phyloP scores from a whole-genome alignment of 2,113 vertebrate genomes.

The Triplophysa rosa region DNA sequence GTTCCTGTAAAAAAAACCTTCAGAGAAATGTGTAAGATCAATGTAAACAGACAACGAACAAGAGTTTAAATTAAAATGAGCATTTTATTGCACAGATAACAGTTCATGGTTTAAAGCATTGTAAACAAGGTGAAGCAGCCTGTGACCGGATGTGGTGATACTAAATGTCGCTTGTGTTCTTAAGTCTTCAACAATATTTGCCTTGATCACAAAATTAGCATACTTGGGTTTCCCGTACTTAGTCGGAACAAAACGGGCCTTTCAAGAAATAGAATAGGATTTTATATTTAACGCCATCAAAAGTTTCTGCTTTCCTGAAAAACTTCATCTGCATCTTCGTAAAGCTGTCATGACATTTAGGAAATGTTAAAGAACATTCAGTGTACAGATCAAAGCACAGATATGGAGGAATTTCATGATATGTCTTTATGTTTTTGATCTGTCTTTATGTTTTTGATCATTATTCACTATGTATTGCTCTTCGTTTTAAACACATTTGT shows the following conservation, averaged over 20 bases:
- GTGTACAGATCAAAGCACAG: background rate
- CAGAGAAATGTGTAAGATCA: no score
- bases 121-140: conserved; percentile 71
- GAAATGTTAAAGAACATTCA: background rate
- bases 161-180: background rate
- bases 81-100: conserved; percentile 71
- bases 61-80: background rate
- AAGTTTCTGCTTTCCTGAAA: background rate
- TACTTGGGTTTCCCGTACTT: background rate
- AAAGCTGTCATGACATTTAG: background rate
- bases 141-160: conserved; percentile 43
- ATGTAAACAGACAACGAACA: background rate
- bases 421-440: no score
- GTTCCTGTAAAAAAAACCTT: no score
- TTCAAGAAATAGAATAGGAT: background rate
- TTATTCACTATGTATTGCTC: no score
- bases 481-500: no score
- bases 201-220: background rate
- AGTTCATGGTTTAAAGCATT: conserved; percentile 67
- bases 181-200: conserved; percentile 8
- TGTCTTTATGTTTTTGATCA: no score
- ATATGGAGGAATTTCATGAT: no score
- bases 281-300: background rate
- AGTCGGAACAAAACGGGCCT: background rate
- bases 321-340: background rate